These are phyloP conservation scores for Psittacula echo DNA, from an alignment of 2,797 vertebrate genomes.

Conservation along the genomic window DNA sequence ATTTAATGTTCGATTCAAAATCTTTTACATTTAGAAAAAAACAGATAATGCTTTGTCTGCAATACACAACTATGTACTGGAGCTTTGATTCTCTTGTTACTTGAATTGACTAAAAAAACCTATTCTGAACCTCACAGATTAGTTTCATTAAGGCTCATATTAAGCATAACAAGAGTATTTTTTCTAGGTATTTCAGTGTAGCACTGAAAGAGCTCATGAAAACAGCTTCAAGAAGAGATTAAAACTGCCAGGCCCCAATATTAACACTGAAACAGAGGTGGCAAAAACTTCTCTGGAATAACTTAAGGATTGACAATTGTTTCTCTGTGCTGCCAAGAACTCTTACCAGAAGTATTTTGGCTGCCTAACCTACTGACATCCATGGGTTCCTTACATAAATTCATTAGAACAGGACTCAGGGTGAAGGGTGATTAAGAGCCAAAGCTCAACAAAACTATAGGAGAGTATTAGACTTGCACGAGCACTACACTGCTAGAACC, in stretches of 20 bases:
- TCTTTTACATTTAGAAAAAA: not conserved
- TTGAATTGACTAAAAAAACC: not conserved
- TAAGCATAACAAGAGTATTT: not conserved
- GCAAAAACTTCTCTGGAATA: not conserved
- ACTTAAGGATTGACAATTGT: not conserved
- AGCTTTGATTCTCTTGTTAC: not conserved
- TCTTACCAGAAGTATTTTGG: not conserved
- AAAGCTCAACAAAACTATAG: not conserved
- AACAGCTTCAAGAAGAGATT: not conserved
- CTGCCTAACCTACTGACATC: not conserved
- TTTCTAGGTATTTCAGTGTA: not conserved
- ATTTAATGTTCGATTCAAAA: not conserved
- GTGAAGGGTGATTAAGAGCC: not conserved
- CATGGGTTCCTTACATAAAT: not conserved
- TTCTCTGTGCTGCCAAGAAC: not conserved
- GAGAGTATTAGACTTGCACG: not conserved
- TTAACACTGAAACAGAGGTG: not conserved
- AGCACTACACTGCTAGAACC: accelerated
- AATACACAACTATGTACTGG: accelerated
- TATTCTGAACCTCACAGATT: not conserved
- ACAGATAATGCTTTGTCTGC: not conserved
- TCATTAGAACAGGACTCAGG: not conserved
- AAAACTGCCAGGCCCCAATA: not conserved
- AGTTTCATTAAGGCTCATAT: too few species aligned
- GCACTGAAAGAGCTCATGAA: not conserved